A percentile compares a stretch with the other conserved stretches of the same genome.
These are phyloP conservation scores for Pangasianodon hypophthalmus DNA, from an alignment of 2,113 vertebrate species.

Conservation along the genomic window DNA sequence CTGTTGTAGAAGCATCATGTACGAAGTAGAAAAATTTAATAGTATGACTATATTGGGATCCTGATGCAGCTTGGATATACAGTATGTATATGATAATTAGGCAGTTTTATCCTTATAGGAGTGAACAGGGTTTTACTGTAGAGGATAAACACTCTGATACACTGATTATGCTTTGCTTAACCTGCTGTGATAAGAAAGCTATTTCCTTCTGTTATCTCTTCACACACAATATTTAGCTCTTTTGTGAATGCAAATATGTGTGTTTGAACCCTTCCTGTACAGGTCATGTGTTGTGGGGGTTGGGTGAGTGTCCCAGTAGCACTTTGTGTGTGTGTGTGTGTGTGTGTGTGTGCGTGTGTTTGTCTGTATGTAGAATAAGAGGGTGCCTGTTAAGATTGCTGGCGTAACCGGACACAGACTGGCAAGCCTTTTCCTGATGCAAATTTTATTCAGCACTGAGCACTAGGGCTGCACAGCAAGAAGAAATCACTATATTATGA, in stretches of 20 bases:
- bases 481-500: background rate
- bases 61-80: background rate
- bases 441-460: background rate
- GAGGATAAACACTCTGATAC: background rate
- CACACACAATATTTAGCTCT: background rate
- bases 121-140: background rate
- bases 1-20: background rate
- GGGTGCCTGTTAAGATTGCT: background rate
- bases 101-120: background rate
- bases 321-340: background rate
- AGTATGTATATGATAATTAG: background rate
- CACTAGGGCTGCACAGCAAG: background rate
- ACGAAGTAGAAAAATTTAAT: background rate
- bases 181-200: background rate
- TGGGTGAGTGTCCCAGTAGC: background rate
- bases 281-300: slow-evolving; percentile 1
- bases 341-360: slow-evolving; percentile 26
- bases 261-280: slow-evolving; percentile 22
- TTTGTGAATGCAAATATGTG: slow-evolving; percentile 35
- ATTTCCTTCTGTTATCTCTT: background rate
- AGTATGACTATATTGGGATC: background rate
- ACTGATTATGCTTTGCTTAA: background rate
- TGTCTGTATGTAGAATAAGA: background rate
- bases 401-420: background rate
- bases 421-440: slow-evolving; percentile 36